Evolutionary conservation across 2,888 invertebrate genomes (phyloP).

Genomic region (Phoronis australis): DNA sequence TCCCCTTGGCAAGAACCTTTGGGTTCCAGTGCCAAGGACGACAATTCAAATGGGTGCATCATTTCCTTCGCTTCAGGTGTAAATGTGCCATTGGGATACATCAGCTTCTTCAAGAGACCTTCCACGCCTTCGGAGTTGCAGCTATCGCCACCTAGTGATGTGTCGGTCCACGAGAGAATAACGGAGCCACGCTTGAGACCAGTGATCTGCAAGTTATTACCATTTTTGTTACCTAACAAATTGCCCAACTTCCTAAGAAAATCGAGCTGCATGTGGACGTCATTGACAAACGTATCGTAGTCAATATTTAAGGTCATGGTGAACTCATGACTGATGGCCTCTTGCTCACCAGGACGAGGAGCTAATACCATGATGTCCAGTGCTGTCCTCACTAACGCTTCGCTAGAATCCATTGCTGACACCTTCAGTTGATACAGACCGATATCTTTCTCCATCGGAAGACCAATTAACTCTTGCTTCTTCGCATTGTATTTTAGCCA

Average conservation of each 20-base stretch:
- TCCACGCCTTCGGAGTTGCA: slow-evolving; percentile 75
- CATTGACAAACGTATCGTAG: slow-evolving; percentile 64
- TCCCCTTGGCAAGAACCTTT: slow-evolving; percentile 54
- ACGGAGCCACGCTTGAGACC: slow-evolving; percentile 63
- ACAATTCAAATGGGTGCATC: slow-evolving; percentile 28
- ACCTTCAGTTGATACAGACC: slow-evolving; percentile 73
- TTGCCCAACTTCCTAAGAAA: slow-evolving; percentile 64
- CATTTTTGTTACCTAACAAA: slow-evolving; percentile 70
- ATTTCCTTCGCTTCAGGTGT: slow-evolving; percentile 28
- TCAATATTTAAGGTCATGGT: slow-evolving; percentile 52
- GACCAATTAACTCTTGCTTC: slow-evolving; percentile 83
- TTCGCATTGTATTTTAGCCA: slow-evolving; percentile 87
- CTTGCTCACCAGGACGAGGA: slow-evolving; percentile 56
- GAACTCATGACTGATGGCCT: slow-evolving; percentile 35
- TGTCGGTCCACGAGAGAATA: slow-evolving; percentile 70
- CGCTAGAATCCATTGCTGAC: slow-evolving; percentile 74
- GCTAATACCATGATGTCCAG: slow-evolving; percentile 67
- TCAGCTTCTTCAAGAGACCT: slow-evolving; percentile 58
- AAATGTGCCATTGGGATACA: slow-evolving; percentile 47
- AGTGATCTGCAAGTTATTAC: slow-evolving; percentile 69
- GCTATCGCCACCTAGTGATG: slow-evolving; percentile 70
- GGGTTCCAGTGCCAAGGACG: slow-evolving; percentile 22
- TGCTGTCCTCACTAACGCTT: slow-evolving; percentile 54
- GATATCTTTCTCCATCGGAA: slow-evolving; percentile 69
- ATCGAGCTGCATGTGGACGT: slow-evolving; percentile 76